Evolutionary conservation across 2,113 vertebrate species (phyloP), one percentile per base, ranked within the genome.

Genomic region (Pachyramphus minor): DNA sequence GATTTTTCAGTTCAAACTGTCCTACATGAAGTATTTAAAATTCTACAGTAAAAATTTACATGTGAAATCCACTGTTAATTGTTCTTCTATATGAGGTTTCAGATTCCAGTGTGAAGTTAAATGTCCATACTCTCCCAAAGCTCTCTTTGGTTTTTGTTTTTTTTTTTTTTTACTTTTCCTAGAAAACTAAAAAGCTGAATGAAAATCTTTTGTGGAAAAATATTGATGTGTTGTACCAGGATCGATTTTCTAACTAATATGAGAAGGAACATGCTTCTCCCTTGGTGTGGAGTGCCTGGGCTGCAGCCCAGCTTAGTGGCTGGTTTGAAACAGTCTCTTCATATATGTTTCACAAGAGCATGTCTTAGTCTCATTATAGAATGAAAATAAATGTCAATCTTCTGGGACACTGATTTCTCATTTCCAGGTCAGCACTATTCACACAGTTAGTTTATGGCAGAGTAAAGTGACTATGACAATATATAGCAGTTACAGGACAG

Each of bases 381-480:
- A 86, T 49, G 59, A 90, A 96, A 88, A 92, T 90, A 89, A 95
- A 96, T 77, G 72, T 55, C 88, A 86, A 6, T 92, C 95, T 94
- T 96, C 92, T 84, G 88, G 76, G 94, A 84, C 0, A 12, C 59
- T 77, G 86, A 86, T 92, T 96, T 93, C 79, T 90, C 68, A 52
- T 93, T 97, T 95, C 79, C 90, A 96, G 88, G 79, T 90, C 94
- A 92, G 33, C 83, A 30, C 75, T 53, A 35, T 74, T 94, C 88
- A 58, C 85, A 67, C 72, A 55, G 84, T 94, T 94, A 78, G 89
- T 96, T 95, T 94, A 96, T 94, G 94, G 90, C 90, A 91, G 59
- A 0, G 0, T 52, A 59, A 90, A 97, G 92, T 78, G 86, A 79
- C 93, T 94, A 89, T 91, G 94, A 95, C 95, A 91, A 73, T 12